phyloP scores from a whole-genome alignment of 2,888 invertebrate genomes.

The Cryptus armator region DNA sequence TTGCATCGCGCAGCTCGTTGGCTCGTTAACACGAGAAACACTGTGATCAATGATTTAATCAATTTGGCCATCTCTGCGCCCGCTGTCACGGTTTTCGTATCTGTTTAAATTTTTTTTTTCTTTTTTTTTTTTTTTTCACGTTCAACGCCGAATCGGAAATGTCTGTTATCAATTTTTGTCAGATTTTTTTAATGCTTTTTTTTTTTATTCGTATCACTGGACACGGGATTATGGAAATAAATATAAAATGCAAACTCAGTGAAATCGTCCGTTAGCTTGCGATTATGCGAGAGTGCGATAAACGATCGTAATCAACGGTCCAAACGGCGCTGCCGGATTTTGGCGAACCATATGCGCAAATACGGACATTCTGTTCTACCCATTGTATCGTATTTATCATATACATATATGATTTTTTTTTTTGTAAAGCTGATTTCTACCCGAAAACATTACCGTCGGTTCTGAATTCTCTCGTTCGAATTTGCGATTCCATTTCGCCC shows the following conservation, averaged over 20 bases:
- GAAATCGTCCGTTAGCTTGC: constrained; percentile 9
- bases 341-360: constrained; percentile 10
- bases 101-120: not conserved
- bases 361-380: not conserved
- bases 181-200: not conserved
- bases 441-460: not conserved
- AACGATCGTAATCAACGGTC: constrained; percentile 41
- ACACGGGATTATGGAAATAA: constrained; percentile 39
- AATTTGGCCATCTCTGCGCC: constrained; percentile 12
- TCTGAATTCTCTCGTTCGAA: constrained; percentile 9
- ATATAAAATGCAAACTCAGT: constrained; percentile 28
- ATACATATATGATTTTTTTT: not conserved
- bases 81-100: not conserved
- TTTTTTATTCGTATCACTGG: constrained; percentile 12
- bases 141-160: not conserved
- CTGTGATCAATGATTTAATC: constrained; percentile 31
- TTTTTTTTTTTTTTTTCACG: not conserved
- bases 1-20: constrained; percentile 2
- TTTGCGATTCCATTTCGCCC: not conserved
- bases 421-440: not conserved
- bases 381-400: not conserved
- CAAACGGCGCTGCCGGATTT: constrained; percentile 33
- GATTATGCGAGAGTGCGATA: constrained; percentile 32
- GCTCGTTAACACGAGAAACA: constrained; percentile 38
- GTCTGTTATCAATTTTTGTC: constrained; percentile 1